phyloP scores from a whole-genome alignment of 2,797 vertebrate species.

The Darevskia mixta region DNA sequence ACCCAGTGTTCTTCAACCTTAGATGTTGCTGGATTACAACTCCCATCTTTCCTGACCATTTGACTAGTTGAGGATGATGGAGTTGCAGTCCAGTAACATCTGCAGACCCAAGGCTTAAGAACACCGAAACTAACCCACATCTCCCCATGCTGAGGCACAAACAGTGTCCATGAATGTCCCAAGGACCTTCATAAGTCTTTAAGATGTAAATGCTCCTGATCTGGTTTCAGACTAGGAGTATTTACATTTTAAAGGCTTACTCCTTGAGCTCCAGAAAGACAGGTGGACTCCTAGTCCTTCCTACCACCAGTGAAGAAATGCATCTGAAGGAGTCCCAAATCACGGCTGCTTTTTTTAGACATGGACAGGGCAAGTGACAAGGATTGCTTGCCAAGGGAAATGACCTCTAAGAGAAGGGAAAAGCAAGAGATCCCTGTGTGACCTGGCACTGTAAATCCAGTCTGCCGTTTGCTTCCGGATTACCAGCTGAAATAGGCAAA shows the following conservation, averaged over 20 bases:
- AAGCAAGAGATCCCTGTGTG: conserved; percentile 48
- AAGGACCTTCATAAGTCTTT: not conserved
- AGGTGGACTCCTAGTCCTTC: not conserved
- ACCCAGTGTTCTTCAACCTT: no score
- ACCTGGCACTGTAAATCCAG: conserved; percentile 64
- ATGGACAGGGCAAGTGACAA: not conserved
- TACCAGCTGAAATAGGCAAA: conserved; percentile 64
- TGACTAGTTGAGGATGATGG: no score
- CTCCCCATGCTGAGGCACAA: not conserved
- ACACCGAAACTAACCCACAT: no score
- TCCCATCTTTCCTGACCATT: no score
- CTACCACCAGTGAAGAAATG: not conserved
- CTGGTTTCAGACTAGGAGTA: not conserved
- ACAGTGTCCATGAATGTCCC: not conserved
- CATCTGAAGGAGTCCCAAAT: not conserved
- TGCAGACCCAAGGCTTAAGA: no score
- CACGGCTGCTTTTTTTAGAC: not conserved
- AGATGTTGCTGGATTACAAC: no score
- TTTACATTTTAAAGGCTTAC: not conserved
- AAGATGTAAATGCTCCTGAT: not conserved
- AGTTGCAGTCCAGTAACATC: no score
- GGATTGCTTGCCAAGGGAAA: conserved; percentile 13
- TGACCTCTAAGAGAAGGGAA: conserved; percentile 45
- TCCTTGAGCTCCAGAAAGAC: not conserved
- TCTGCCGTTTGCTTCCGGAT: conserved; percentile 57